These are phyloP conservation scores for Scaptomyza parva DNA, from an alignment of 2,888 invertebrate species.

Conservation along the genomic window DNA sequence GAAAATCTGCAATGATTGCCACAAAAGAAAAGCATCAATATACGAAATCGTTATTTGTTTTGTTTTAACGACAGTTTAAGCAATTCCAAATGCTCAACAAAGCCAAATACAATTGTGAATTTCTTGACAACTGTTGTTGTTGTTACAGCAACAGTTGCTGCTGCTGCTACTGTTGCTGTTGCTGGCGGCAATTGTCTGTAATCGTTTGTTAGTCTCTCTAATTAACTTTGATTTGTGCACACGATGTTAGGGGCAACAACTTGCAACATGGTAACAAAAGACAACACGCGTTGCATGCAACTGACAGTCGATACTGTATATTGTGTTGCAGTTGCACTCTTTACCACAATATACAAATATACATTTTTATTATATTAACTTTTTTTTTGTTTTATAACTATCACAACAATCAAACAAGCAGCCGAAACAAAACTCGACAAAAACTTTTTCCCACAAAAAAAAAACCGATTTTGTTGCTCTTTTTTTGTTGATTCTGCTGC, in stretches of 20 bases:
- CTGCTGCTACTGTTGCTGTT: conserved; percentile 9
- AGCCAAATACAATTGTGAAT: conserved; percentile 12
- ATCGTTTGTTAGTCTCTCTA: conserved; percentile 32
- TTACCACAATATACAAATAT: conserved; percentile 15
- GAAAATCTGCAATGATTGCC: not conserved
- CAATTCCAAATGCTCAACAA: conserved; percentile 9
- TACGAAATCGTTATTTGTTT: conserved; percentile 10
- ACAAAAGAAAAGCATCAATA: conserved; percentile 11
- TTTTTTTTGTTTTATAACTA: conserved; percentile 42
- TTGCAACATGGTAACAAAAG: conserved; percentile 23
- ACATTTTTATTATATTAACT: conserved; percentile 21
- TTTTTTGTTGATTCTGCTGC: conserved; percentile 9
- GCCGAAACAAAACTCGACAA: conserved; percentile 43
- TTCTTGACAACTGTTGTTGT: conserved; percentile 19
- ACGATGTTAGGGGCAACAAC: conserved; percentile 22
- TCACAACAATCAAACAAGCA: conserved; percentile 61
- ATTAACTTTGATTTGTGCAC: conserved; percentile 58
- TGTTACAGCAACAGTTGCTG: conserved; percentile 18
- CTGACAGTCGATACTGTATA: conserved; percentile 34
- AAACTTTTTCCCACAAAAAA: conserved; percentile 39
- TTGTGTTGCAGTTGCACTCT: conserved; percentile 29
- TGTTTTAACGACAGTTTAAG: conserved; percentile 27
- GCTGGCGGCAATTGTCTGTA: conserved; percentile 27
- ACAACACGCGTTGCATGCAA: conserved; percentile 20
- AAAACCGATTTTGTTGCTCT: conserved; percentile 30